Evolutionary conservation across 2,797 vertebrate genomes (phyloP), one percentile per base, ranked within the genome.

Genomic region (Leptatherina wallacei): DNA sequence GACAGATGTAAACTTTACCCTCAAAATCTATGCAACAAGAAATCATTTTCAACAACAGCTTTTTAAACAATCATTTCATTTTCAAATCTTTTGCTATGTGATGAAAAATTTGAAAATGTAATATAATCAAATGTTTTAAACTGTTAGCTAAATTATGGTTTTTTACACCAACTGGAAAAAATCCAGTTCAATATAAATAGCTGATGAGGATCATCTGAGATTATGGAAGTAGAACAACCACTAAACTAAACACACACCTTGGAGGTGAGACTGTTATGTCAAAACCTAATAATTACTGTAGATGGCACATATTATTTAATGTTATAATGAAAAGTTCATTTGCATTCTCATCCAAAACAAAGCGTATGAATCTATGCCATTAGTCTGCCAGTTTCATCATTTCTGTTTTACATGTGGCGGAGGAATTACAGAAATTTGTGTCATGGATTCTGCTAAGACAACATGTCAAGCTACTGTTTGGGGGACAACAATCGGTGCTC

Each of bases 401-500:
- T 18, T 56, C 14, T 7, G 3, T 32, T 32, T 9, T 8, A 56
- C 14, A 32, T 27, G n/a, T 22, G n/a, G n/a, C 2, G 24, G 6
- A 29, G 11, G 4, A 13, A 27, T 29, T 29, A 10, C 1, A 24
- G 4, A 54, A 9, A 9, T 30, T 55, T 24, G 27, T 27, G 12
- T 6, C 24, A 24, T 29, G 51, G 12, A 29, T 29, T 12, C 51
- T 27, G 27, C 5, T 14, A 12, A 29, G 24, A 36, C 51, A 36
- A 44, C 71, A 54, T 20, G 32, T 8, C n/a, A 32, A 60, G 9
- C 32, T n/a, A 33, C 24, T 66, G 60, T 81, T 71, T 42, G 59
- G 62, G 65, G 38, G 77, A 62, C 36, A 73, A 63, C 33, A 80
- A 74, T 24, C 18, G 13, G 8, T 13, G 8, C 30, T 22, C 6